Base-by-base conservation (phyloP, 2,888 invertebrate species). In the Cenopis cana region DNA sequence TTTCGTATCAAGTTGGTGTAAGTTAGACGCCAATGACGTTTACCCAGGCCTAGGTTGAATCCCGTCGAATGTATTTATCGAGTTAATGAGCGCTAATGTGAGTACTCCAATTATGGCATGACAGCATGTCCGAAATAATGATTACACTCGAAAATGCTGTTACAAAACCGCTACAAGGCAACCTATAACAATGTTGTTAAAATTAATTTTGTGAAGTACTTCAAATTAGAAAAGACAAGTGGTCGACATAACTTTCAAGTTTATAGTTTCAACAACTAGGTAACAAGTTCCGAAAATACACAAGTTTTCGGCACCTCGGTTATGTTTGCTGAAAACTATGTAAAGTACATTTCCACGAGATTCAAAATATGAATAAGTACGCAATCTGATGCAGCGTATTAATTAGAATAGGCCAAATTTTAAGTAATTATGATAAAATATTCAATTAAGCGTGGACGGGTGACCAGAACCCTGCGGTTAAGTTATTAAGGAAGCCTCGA, bases 401-500 rank as follows among this genome's bases (percentile, higher is more conserved):
- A 73, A 69, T 56, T 46, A 14, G 50, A 36, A 67, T 61, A 56
- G 55, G 71, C 50, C 56, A 38, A 67, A 64, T 41, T 38, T 61
- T 59, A 64, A 75, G 61, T 78, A 76, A 81, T 79, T 76, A 77
- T 74, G 75, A 73, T 77, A 76, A 80, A 81, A 82, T 84, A 88
- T 86, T 86, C 76, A 85, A 87, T 85, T 85, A 81, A 77, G 76
- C 62, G 75, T 78, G 68, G 72, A 74, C 75, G 78, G 80, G 73
- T 82, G 81, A 79, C 83, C 81, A 81, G 79, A 82, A 79, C 81
- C 77, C 75, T 77, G 79, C 84, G 83, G 85, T 88, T 83, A 86
- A 87, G 84, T 88, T 89, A 88, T 89, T 87, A 90, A 83, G 86
- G 91, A 91, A 91, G 89, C 90, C 90, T 85, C 85, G 82, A 77